phyloP scores from a whole-genome alignment of 2,888 invertebrate genomes.

The Dolomedes plantarius region DNA sequence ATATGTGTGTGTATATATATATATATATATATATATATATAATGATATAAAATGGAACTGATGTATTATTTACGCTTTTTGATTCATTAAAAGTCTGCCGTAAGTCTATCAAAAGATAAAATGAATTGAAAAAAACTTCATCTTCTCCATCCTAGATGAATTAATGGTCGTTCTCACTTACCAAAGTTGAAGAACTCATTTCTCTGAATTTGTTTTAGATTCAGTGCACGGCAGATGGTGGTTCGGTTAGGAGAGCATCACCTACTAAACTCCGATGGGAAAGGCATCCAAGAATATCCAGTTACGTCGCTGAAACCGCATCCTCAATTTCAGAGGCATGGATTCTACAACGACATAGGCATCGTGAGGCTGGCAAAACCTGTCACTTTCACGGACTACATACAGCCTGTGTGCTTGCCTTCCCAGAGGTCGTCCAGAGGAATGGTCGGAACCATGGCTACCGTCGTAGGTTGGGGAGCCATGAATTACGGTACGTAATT shows the following conservation, averaged over 20 bases:
- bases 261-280: slow-evolving; percentile 88
- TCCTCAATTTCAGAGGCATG: slow-evolving; percentile 89
- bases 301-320: slow-evolving; percentile 80
- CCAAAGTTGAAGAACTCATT: too few relatives aligned
- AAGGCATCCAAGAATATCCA: slow-evolving; percentile 83
- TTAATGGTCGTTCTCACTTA: too few relatives aligned
- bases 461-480: slow-evolving; percentile 96
- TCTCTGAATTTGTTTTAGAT: slow-evolving; percentile 25
- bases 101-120: too few relatives aligned
- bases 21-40: too few relatives aligned
- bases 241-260: slow-evolving; percentile 93
- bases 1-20: too few relatives aligned
- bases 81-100: too few relatives aligned
- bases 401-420: slow-evolving; percentile 91
- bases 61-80: too few relatives aligned
- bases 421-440: slow-evolving; percentile 79
- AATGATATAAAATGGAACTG: too few relatives aligned
- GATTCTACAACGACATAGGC: slow-evolving; percentile 96
- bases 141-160: too few relatives aligned
- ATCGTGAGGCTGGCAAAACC: slow-evolving; percentile 84
- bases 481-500: slow-evolving; percentile 85
- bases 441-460: slow-evolving; percentile 86
- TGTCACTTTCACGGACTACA: slow-evolving; percentile 88
- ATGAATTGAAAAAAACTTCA: too few relatives aligned
- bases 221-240: slow-evolving; percentile 82